phyloP scores from a whole-genome alignment of 2,797 vertebrate species.

The Cirrhinus molitorella region DNA sequence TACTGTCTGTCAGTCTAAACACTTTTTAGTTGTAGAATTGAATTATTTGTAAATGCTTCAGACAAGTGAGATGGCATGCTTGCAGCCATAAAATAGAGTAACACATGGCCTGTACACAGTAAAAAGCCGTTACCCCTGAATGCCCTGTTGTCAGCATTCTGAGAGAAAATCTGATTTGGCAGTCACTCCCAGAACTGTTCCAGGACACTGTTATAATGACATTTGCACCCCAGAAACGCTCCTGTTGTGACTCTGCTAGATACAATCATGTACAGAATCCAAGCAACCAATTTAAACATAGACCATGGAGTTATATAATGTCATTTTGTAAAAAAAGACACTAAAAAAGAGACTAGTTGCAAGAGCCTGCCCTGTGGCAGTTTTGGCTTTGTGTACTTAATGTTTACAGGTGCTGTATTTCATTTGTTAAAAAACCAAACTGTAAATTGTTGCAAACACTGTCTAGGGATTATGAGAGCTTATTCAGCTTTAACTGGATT shows the following conservation, averaged over 20 bases:
- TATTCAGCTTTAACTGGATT: not conserved
- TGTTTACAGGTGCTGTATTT: not conserved
- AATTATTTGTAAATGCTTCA: slow-evolving; percentile 1
- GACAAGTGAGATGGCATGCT: not conserved
- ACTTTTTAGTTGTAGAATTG: not conserved
- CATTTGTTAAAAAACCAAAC: not conserved
- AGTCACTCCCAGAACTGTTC: slow-evolving; percentile 43
- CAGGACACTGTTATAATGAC: slow-evolving; percentile 64
- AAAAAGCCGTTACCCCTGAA: not conserved
- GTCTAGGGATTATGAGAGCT: not conserved
- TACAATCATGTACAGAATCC: slow-evolving; percentile 53
- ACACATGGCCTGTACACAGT: not conserved
- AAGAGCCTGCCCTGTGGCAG: not conserved
- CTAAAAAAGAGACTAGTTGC: too few species aligned
- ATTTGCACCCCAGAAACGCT: slow-evolving; percentile 61
- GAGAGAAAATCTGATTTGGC: slow-evolving; percentile 63
- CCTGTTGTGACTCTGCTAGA: slow-evolving; percentile 59
- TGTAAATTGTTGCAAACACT: not conserved
- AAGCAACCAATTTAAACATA: slow-evolving; percentile 13
- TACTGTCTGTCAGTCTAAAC: not conserved
- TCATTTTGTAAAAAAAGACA: not conserved
- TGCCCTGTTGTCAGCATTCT: slow-evolving; percentile 61
- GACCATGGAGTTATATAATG: not conserved
- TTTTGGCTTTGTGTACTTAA: not conserved
- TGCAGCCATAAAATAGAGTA: slow-evolving; percentile 14